A percentile compares a stretch with the other conserved stretches of the same genome.
These are phyloP conservation scores for Aptenodytes patagonicus DNA, from an alignment of 2,113 vertebrate species.

Conservation along the genomic window DNA sequence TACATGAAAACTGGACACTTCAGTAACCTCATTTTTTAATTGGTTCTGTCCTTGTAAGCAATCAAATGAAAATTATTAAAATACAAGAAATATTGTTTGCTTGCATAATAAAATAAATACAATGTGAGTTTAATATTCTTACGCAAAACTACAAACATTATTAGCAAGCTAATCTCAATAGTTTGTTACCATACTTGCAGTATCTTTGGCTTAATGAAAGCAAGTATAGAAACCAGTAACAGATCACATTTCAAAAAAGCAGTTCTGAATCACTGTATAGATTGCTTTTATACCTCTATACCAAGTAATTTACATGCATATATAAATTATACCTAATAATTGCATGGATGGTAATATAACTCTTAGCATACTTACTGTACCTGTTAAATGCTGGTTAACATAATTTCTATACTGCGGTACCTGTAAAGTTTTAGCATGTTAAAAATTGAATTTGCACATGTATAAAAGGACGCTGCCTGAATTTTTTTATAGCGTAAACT, in stretches of 20 bases:
- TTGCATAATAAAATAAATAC: not conserved
- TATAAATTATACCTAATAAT: not conserved
- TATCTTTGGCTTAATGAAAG: not conserved
- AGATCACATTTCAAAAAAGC: not conserved
- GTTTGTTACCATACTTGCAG: not conserved
- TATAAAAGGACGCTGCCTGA: not conserved
- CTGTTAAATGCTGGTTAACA: not conserved
- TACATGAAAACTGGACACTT: not conserved
- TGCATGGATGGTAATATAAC: not conserved
- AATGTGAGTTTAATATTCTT: not conserved
- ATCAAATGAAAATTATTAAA: not conserved
- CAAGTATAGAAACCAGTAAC: not conserved
- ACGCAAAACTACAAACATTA: not conserved
- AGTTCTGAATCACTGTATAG: not conserved
- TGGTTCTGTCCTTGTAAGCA: not conserved
- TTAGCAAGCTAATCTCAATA: not conserved
- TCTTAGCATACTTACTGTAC: not conserved
- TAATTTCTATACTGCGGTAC: not conserved
- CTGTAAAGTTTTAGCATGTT: not conserved
- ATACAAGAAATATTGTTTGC: not conserved
- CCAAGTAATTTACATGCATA: not conserved
- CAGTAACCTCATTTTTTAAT: not conserved
- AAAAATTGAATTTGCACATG: constrained; percentile 3
- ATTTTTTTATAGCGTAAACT: not conserved
- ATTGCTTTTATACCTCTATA: not conserved